Conservation (phyloP, 2,797 vertebrate genomes). For the Gouania willdenowi region DNA sequence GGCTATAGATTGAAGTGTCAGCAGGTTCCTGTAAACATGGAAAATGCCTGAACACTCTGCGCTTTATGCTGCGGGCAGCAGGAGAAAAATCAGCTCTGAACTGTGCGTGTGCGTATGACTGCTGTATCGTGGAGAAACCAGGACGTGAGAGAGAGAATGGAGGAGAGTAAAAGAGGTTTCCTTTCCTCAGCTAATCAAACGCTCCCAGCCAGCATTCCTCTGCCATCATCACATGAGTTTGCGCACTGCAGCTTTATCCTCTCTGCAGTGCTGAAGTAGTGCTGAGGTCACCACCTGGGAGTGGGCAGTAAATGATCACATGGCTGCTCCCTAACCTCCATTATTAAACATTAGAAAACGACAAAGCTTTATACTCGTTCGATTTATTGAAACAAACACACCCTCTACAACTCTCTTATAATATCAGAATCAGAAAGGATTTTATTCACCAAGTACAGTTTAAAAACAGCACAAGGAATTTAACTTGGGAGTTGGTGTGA, state of each 20-base stretch:
- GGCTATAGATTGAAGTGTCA: constrained; percentile 42
- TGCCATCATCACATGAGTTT: constrained; percentile 77
- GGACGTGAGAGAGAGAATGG: constrained; percentile 56
- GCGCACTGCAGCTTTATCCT: constrained; percentile 70
- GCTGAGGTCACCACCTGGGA: constrained; percentile 64
- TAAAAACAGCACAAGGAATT: too few relatives aligned
- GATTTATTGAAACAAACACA: too few relatives aligned
- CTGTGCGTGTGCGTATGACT: constrained; percentile 32
- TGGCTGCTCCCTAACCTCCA: constrained; percentile 25
- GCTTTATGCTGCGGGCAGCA: constrained; percentile 42
- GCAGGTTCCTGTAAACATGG: constrained; percentile 64
- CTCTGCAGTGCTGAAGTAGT: constrained; percentile 74
- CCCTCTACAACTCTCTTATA: too few relatives aligned
- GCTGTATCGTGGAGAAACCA: constrained; percentile 39
- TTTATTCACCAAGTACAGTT: too few relatives aligned
- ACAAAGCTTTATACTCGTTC: too few relatives aligned
- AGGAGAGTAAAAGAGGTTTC: constrained; percentile 63
- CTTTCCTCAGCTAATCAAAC: constrained; percentile 77
- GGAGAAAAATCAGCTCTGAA: constrained; percentile 58
- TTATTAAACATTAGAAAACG: constrained; percentile 34
- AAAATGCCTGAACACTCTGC: constrained; percentile 45
- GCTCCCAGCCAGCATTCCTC: constrained; percentile 76
- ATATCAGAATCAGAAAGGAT: too few relatives aligned
- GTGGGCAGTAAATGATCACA: constrained; percentile 47
- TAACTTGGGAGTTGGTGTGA: too few relatives aligned